Evolutionary conservation across 2,797 vertebrate species (phyloP).

Genomic region (Ficedula albicollis): DNA sequence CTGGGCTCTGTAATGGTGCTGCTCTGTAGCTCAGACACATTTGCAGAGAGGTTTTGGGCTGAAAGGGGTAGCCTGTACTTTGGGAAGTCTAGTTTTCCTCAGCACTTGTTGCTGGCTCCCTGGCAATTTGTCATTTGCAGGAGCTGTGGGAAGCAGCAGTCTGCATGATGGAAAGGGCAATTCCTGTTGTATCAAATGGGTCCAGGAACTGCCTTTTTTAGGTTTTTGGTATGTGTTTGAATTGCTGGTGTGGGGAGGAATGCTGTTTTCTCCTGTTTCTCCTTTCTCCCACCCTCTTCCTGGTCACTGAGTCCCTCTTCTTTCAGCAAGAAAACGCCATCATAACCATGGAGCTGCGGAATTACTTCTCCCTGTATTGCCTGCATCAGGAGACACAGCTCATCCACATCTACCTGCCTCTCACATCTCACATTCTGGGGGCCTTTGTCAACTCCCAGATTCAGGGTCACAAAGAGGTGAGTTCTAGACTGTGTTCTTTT

Average conservation of each 20-base stretch:
- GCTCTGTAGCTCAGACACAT: not conserved
- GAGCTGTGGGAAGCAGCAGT: not conserved
- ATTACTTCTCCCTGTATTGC: slow-evolving; percentile 96
- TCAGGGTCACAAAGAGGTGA: slow-evolving; percentile 95
- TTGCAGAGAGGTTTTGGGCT: not conserved
- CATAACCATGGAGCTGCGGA: slow-evolving; percentile 94
- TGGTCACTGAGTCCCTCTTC: not conserved
- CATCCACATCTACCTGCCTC: slow-evolving; percentile 92
- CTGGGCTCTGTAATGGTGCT: not conserved
- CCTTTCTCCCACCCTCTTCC: not conserved
- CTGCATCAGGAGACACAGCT: slow-evolving; percentile 97
- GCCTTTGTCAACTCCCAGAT: slow-evolving; percentile 96
- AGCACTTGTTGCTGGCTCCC: not conserved
- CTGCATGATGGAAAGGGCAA: not conserved
- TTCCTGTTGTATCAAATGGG: not conserved
- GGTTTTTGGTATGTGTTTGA: not conserved
- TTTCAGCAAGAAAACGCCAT: slow-evolving; percentile 94
- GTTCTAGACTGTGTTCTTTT: not conserved
- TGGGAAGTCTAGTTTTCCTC: not conserved
- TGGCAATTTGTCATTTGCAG: not conserved
- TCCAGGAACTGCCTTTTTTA: not conserved
- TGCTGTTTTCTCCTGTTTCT: not conserved
- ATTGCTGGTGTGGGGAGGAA: not conserved
- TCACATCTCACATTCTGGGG: slow-evolving; percentile 92
- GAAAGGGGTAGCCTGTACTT: not conserved